Conservation (phyloP, 2,113 vertebrate genomes). For the Catharus fuscescens region DNA sequence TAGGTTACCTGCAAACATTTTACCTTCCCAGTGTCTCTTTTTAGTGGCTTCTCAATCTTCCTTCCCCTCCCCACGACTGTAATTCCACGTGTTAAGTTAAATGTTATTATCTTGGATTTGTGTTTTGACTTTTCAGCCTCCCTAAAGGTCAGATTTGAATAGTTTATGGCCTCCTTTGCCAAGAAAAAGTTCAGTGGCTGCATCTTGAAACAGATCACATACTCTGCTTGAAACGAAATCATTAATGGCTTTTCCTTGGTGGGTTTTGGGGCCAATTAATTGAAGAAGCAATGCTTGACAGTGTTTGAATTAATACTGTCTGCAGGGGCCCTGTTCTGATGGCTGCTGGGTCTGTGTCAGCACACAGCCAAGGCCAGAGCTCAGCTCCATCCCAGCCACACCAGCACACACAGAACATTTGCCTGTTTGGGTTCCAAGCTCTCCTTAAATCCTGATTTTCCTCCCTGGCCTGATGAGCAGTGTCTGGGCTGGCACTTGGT, state of each 20-base stretch:
- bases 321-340: neutral
- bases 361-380: neutral
- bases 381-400: neutral
- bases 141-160: neutral
- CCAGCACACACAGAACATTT: neutral
- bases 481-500: neutral
- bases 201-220: neutral
- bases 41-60: neutral
- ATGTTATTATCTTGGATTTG: neutral
- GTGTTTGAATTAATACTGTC: neutral
- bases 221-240: neutral
- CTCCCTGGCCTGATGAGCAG: neutral
- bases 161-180: neutral
- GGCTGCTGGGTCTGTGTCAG: accelerated
- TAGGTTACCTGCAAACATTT: neutral
- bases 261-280: neutral
- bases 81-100: neutral
- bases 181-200: neutral
- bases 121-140: neutral
- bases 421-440: neutral
- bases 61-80: neutral
- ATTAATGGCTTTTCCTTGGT: neutral
- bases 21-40: neutral
- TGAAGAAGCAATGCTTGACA: neutral
- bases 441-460: neutral